Conservation (phyloP, 2,113 vertebrate genomes). For the Lasiurus borealis region DNA sequence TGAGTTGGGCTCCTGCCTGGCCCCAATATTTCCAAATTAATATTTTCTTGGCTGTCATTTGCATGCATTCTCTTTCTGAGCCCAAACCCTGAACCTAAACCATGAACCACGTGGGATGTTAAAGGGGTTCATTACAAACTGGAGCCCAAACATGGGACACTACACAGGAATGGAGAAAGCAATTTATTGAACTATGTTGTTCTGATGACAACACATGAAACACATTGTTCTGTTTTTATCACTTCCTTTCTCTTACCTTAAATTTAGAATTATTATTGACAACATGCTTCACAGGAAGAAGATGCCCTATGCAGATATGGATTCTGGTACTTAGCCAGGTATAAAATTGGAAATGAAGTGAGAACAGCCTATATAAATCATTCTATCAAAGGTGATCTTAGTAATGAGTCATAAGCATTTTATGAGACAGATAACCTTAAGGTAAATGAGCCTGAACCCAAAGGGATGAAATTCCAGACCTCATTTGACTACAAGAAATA, state of each 20-base stretch:
- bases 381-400: not conserved
- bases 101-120: no score
- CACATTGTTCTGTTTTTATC: not conserved
- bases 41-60: no score
- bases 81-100: no score
- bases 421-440: not conserved
- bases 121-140: no score
- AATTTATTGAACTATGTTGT: not conserved
- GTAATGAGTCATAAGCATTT: not conserved
- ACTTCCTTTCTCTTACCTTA: not conserved
- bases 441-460: not conserved
- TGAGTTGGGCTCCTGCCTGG: no score
- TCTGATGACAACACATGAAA: not conserved
- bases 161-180: not conserved
- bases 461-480: not conserved
- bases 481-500: not conserved
- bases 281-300: not conserved
- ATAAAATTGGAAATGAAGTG: not conserved
- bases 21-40: no score
- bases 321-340: not conserved
- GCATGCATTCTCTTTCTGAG: no score
- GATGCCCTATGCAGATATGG: not conserved
- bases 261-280: not conserved
- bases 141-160: no score
- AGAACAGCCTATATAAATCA: not conserved